Evolutionary conservation across 2,888 invertebrate genomes (phyloP), one percentile per base, ranked within the genome.

Genomic region (Ophion obscuratus): DNA sequence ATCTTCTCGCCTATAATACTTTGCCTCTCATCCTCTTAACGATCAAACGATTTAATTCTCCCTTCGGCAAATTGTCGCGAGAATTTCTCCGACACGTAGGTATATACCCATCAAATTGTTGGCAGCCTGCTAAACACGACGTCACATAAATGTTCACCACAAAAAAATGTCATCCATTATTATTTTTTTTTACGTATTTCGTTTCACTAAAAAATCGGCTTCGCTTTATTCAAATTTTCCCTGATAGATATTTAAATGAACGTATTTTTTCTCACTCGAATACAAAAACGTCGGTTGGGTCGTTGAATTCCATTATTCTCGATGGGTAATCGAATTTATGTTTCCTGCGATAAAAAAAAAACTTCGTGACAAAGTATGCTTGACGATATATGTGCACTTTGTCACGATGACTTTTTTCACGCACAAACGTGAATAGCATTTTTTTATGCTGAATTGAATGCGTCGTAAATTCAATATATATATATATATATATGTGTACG

Each of bases 21-120:
- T 76, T 76, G 70, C 64, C 76, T 76, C 90, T 91, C 90, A 90
- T 81, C 57, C 53, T 84, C 88, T 87, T 89, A 90, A 90, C 89
- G 90, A 89, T 88, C 83, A 88, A 90, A 90, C 90, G 90, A 90
- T 91, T 91, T 90, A 90, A 89, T 87, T 88, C 87, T 87, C 85
- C 87, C 36, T 62, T 62, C 31, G 40, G 62, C 47, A 61, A 74
- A 27, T 62, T 27, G 53, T 44, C 14, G 24, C 36, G 31, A 59
- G 80, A 80, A 73, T 73, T 57, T 31, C 11, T 14, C 14, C 14
- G 53, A 53, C 53, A 14, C 53, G 53, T 53, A 14, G 14, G 53
- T 53, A 17, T 53, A 14, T 17, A 53, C 17, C 53, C 11, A 53
- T 53, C 53, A 17, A 17, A 17, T 14, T 53, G 53, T 53, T 53